Conservation (phyloP, 2,888 invertebrate species). For the Onchidella celtica region DNA sequence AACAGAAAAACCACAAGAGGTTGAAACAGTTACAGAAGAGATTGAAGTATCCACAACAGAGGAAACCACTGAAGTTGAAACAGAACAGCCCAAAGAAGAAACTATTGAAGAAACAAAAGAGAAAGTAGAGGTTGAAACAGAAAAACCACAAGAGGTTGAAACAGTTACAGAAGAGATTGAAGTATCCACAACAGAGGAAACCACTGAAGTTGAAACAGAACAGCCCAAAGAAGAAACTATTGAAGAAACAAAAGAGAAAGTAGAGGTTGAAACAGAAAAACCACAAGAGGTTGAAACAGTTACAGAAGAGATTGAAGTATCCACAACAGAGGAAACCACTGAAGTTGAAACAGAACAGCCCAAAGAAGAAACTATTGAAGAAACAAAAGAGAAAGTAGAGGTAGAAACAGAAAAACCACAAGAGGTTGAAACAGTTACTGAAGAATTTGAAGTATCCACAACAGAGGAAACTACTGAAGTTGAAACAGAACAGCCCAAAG, state of each 20-base stretch:
- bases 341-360: constrained; percentile 54
- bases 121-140: neutral
- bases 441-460: constrained; percentile 40
- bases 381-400: constrained; percentile 28
- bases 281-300: constrained; percentile 48
- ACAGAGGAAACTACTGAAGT: constrained; percentile 44
- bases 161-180: constrained; percentile 12
- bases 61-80: constrained; percentile 4
- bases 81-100: neutral
- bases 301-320: constrained; percentile 25
- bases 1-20: constrained; percentile 52
- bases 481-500: constrained; percentile 55
- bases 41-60: constrained; percentile 30
- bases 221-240: constrained; percentile 49
- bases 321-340: constrained; percentile 37
- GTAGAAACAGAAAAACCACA: constrained; percentile 34
- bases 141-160: constrained; percentile 27
- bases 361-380: constrained; percentile 52
- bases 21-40: constrained; percentile 46
- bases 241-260: constrained; percentile 49
- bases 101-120: neutral
- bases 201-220: constrained; percentile 9
- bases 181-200: constrained; percentile 8
- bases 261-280: constrained; percentile 48
- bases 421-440: constrained; percentile 22